Evolutionary conservation across 2,888 invertebrate species (phyloP), one percentile per base, ranked within the genome.

Genomic region (Macrosoma leucophasiata): DNA sequence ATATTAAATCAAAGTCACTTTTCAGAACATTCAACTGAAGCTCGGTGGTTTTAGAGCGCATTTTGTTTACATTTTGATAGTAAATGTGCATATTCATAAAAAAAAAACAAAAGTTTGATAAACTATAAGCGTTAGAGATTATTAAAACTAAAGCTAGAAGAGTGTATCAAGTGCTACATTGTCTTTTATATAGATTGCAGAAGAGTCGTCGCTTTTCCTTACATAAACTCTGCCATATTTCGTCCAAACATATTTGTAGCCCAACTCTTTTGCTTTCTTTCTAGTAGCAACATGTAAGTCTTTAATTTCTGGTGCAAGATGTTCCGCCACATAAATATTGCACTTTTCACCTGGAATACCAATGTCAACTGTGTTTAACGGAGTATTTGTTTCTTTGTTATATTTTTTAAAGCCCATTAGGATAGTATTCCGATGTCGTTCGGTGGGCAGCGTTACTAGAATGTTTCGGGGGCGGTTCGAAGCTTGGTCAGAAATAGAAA

Each of bases 61-160:
- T n/a, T n/a, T n/a, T n/a, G n/a, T 33, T 33, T 11, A 33, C 27
- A 27, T 27, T 33, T 21, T 27, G 33, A 31, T 24, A 23, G 15
- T 18, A 24, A 6, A 24, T 31, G 12, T 22, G 18, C 23, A 24
- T 24, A 22, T 20, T 22, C 10, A 21, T 15, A n/a, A n/a, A 14
- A 14, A 10, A 22, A 22, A 30, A 14, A 31, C 26, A 26, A 11
- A 32, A 23, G 15, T n/a, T n/a, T n/a, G n/a, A n/a, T n/a, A n/a
- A n/a, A n/a, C n/a, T n/a, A n/a, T n/a, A n/a, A n/a, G n/a, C 22
- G 28, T 23, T 32, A 20, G 17, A 23, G 27, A 13, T 28, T 5
- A 8, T 33, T 13, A 22, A 24, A 8, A 23, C 13, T 19, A 29
- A 12, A 12, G 29, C 29, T 29, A 20, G 20, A n/a, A 4, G 29